These are phyloP conservation scores for Brachionus plicatilis DNA, from an alignment of 1,140 invertebrate species.

Conservation along the genomic window DNA sequence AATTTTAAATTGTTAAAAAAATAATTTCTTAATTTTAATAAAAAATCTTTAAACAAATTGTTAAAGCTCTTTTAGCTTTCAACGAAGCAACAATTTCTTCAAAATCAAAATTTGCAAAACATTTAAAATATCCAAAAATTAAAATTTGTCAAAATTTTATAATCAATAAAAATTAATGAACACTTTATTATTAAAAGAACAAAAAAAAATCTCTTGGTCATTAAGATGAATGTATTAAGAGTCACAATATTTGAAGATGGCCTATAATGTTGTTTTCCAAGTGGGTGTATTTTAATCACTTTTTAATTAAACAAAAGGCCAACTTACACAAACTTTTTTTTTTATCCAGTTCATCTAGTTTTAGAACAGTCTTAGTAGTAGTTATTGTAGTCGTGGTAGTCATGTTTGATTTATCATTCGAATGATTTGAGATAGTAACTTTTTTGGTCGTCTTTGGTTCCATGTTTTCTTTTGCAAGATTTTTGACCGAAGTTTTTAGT, in stretches of 20 bases:
- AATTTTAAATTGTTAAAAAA: not conserved
- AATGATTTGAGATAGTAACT: not conserved
- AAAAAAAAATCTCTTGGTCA: not conserved
- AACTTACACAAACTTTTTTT: conserved; percentile 21
- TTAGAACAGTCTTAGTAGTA: conserved; percentile 14
- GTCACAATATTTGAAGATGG: not conserved
- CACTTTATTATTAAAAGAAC: not conserved
- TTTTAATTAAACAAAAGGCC: not conserved
- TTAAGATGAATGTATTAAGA: not conserved
- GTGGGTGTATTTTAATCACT: not conserved
- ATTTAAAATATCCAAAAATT: not conserved
- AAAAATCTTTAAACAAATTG: not conserved
- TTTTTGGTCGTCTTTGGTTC: not conserved
- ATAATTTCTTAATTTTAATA: not conserved
- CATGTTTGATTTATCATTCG: not conserved
- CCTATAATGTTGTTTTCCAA: not conserved
- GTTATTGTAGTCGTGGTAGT: conserved; percentile 11
- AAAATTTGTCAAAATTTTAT: not conserved
- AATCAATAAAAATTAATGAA: not conserved
- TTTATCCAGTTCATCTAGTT: conserved; percentile 8
- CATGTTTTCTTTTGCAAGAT: not conserved
- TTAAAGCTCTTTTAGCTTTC: not conserved
- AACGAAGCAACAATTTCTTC: not conserved
- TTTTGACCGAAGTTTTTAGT: not conserved
- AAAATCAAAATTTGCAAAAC: too few species aligned